A percentile compares a stretch with the other conserved stretches of the same genome.
phyloP scores from a whole-genome alignment of 2,113 vertebrate species.

The Lonchura striata region DNA sequence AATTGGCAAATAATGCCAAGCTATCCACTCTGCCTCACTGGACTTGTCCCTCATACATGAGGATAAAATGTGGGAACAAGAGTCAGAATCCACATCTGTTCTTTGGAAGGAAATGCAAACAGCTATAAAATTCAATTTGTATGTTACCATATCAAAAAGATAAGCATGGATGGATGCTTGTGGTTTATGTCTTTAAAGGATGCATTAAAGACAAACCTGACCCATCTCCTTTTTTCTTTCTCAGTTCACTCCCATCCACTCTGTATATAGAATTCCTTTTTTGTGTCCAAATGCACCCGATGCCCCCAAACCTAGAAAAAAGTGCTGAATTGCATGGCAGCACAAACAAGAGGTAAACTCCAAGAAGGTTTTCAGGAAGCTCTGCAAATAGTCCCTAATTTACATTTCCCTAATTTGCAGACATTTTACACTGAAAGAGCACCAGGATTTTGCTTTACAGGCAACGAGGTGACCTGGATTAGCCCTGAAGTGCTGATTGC shows the following conservation, averaged over 20 bases:
- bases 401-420: neutral
- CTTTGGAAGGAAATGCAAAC: neutral
- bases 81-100: neutral
- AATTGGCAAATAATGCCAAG: neutral
- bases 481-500: neutral
- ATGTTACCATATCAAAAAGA: neutral
- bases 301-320: neutral
- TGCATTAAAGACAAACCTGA: neutral
- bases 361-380: neutral
- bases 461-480: neutral
- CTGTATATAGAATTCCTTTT: neutral
- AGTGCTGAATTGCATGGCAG: accelerated
- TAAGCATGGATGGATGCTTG: no score
- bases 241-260: neutral
- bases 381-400: neutral
- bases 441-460: neutral
- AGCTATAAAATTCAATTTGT: neutral
- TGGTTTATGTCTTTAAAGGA: no score
- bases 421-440: neutral
- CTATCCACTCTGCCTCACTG: neutral
- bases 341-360: neutral
- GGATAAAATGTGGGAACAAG: neutral
- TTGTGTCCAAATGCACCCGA: neutral
- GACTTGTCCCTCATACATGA: neutral
- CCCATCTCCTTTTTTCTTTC: neutral